Evolutionary conservation across 2,113 vertebrate species (phyloP).

Genomic region (Opisthocomus hoazin): DNA sequence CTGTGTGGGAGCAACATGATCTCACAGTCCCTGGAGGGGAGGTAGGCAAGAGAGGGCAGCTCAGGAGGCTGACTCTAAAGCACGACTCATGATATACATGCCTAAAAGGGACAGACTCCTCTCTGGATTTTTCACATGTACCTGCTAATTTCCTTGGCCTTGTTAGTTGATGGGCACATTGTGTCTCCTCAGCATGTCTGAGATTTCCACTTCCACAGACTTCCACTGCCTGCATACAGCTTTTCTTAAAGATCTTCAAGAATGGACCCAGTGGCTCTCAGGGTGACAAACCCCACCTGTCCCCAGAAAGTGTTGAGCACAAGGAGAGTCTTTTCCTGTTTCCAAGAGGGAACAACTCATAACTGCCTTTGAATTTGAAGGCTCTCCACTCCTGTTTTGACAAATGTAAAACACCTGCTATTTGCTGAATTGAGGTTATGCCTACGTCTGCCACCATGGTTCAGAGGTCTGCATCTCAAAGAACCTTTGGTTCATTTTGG

Average conservation of each 20-base stretch:
- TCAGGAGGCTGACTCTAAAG: background rate
- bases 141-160: background rate
- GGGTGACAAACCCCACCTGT: background rate
- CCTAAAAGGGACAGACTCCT: background rate
- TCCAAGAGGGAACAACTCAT: background rate
- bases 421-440: background rate
- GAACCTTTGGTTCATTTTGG: slow-evolving; percentile 38
- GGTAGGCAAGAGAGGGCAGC: background rate
- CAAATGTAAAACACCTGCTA: background rate
- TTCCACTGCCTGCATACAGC: background rate
- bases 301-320: background rate
- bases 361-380: background rate
- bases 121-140: background rate
- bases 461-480: slow-evolving; percentile 29
- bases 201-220: background rate
- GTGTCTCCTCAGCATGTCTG: background rate
- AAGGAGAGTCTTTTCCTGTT: background rate
- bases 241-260: background rate
- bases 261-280: background rate
- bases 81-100: background rate
- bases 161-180: background rate
- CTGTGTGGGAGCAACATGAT: background rate
- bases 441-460: background rate
- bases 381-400: background rate
- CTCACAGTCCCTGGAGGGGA: background rate